Conservation (phyloP, 2,113 vertebrate genomes). For the Daubentonia madagascariensis region DNA sequence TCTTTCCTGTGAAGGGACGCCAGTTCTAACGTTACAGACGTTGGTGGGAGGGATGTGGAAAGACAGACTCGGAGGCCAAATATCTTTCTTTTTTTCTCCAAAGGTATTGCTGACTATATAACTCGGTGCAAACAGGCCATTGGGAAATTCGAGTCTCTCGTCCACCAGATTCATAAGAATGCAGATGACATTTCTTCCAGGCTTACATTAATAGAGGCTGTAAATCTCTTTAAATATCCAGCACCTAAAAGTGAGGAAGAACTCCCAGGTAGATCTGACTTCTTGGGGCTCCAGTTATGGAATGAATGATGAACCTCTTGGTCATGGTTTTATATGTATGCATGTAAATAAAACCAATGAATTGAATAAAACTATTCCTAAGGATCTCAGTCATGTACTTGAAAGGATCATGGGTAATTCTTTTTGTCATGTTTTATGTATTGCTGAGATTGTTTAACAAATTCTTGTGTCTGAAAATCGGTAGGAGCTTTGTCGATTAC, state of each 20-base stretch:
- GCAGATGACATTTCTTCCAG: conserved; percentile 87
- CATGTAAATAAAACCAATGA: no score
- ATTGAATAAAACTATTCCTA: neutral
- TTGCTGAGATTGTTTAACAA: neutral
- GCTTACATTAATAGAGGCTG: conserved; percentile 85
- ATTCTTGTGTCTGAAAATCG: neutral
- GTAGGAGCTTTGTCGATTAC: no score
- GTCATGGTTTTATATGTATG: neutral
- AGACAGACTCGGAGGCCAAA: neutral
- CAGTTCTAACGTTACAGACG: fast-evolving
- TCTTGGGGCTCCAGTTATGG: neutral
- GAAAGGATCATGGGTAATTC: neutral
- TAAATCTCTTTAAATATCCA: conserved; percentile 90
- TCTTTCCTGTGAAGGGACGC: neutral
- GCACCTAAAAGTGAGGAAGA: conserved; percentile 69
- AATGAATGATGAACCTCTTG: neutral
- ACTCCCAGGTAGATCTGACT: conserved; percentile 85
- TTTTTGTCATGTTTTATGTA: neutral
- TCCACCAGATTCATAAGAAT: conserved; percentile 90
- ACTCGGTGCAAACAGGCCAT: conserved; percentile 81
- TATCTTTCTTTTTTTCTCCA: conserved; percentile 23
- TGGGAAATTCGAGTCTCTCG: conserved; percentile 89
- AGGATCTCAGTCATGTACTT: neutral
- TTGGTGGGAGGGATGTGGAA: neutral
- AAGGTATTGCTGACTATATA: conserved; percentile 91